Base-by-base conservation (phyloP, 2,797 vertebrate genomes). In the Chanos chanos region DNA sequence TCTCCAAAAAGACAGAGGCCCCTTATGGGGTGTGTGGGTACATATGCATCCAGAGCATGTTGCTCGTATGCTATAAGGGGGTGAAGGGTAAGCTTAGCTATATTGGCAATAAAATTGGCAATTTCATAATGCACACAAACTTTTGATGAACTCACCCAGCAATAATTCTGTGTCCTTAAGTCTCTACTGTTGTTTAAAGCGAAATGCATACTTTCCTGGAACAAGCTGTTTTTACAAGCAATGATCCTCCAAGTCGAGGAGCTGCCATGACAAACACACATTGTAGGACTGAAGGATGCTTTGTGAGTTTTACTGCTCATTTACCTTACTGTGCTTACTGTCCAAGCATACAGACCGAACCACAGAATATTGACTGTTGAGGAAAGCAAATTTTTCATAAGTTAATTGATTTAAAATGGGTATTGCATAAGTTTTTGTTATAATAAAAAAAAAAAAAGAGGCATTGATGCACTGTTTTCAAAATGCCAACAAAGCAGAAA, bases 141-240 rank as follows among this genome's bases (percentile, higher is more conserved):
- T 62, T 74, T 74, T 61, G 41, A 24, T 75, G 52, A 54, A 66
- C 60, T 12, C 33, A 43, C 61, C 66, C 45, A 63, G 68, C 50
- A 40, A 60, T 64, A 61, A 69, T 24, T 61, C 61, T 54, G 64
- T 76, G 64, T 79, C 61, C 24, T 44, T 72, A 66, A 70, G 72
- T 72, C 59, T 54, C 24, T 59, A 18, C 27, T 66, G 58, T 77
- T 80, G 63, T 69, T 52, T 10, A 67, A 56, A 55, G 48, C 57
- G n/a, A 64, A 76, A 76, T 70, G 68, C 18, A 62, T 41, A 9
- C 30, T 75, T 81, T 72, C 60, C 67, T 73, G 67, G 71, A 71
- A 78, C 63, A 74, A 55, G 62, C 56, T 63, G 52, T 70, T 75
- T 69, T 74, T 66, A 76, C 75, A 73, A 59, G 56, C 61, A 66